A percentile compares a stretch with the other conserved stretches of the same genome.
These are phyloP conservation scores for Nymphicus hollandicus DNA, from an alignment of 2,113 vertebrate species.

Conservation along the genomic window DNA sequence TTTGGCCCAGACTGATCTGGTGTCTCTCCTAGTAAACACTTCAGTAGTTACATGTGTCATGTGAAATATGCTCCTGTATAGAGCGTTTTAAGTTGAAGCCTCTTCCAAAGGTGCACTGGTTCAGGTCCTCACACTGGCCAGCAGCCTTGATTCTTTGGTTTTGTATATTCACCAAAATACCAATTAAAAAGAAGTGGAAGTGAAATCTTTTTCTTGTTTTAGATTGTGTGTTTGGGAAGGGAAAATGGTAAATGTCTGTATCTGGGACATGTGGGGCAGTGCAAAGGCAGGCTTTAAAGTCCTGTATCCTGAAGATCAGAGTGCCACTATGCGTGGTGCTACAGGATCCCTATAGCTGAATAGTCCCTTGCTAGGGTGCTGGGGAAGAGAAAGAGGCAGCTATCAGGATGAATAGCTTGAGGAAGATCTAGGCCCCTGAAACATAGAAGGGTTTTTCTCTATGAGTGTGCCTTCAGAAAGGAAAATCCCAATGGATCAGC, in stretches of 20 bases:
- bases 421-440: neutral
- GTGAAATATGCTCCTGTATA: neutral
- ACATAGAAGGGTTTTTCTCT: neutral
- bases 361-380: neutral
- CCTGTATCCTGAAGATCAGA: neutral
- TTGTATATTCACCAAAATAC: slow-evolving; percentile 28
- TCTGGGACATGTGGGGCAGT: neutral
- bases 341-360: neutral
- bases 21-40: neutral
- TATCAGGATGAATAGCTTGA: neutral
- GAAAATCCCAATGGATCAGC: neutral
- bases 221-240: neutral
- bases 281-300: neutral
- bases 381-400: neutral
- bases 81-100: neutral
- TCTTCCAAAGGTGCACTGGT: neutral
- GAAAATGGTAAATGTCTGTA: neutral
- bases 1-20: neutral
- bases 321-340: rapidly evolving
- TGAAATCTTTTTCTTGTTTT: neutral
- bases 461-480: neutral
- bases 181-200: slow-evolving; percentile 45
- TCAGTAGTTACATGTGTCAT: neutral
- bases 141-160: neutral
- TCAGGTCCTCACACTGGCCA: neutral